Evolutionary conservation across 2,888 invertebrate genomes (phyloP), one percentile per base, ranked within the genome.

Genomic region (Amphipyra tragopoginis): DNA sequence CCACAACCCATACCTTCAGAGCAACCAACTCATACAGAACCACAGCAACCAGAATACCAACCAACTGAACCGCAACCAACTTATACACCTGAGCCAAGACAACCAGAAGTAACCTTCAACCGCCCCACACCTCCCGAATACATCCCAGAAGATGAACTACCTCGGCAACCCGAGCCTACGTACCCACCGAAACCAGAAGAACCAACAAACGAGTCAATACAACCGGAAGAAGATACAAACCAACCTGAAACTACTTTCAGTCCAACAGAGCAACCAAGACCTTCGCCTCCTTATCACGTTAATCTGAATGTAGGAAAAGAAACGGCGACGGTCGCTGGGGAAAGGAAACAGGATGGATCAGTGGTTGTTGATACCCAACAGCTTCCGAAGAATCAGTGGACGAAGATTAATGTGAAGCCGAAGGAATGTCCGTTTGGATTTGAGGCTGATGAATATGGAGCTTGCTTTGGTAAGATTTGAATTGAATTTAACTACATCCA

Each of bases 381-480:
- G 40, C 61, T 90, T n/a, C 88, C 89, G 0, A 87, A 87, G 48
- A 90, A 90, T 58, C 80, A 85, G 52, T 91, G 91, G 92, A 90
- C 89, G 0, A 86, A 82, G 33, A 78, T 89, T 4, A 79, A 84
- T 38, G 74, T 70, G 21, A 88, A 77, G 52, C 89, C 89, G 0
- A 79, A 72, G 0, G 82, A 85, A 9, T 96, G 96, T 80, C 90
- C 92, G 10, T 52, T 74, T 63, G 96, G 96, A 0, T 96, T 96
- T 70, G 93, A 95, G 64, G 82, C 93, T 45, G 95, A 96, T 75
- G 86, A 88, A 15, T 89, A 90, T 68, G 96, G 96, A 5, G 95
- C 95, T 48, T 96, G 96, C 83, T 91, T 94, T 67, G 96, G 96
- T 96, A 87, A 90, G 90, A 78, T 26, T 14, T n/a, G n/a, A n/a